Base-by-base conservation (phyloP, 2,888 invertebrate genomes). In the Apotomis capreana region DNA sequence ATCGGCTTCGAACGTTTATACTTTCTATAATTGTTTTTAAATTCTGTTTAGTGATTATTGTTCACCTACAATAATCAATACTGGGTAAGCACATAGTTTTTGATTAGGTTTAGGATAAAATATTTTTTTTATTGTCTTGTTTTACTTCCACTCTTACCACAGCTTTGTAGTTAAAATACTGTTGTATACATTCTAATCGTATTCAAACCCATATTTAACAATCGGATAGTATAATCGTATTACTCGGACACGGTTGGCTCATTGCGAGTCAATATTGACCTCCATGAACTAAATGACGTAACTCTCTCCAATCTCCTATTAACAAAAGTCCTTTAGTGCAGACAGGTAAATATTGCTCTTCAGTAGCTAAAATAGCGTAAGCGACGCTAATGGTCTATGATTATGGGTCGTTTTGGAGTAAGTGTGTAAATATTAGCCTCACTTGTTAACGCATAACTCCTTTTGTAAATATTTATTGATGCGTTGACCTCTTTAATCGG, bases 191-290 rank as follows among this genome's bases (percentile, higher is more conserved):
- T 57, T 65, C n/a, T 9, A 46, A 65, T n/a, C 15, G 37, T 55
- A 5, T 6, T 5, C 15, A 15, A 55, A 26, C 40, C 44, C 46
- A 26, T 10, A 49, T 65, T 65, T 65, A 55, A 65, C 65, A 65
- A 65, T 65, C 57, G 26, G 55, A 57, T 65, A 26, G 65, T 65
- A 65, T 65, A 65, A 65, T 65, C 65, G 55, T 65, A 65, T 65
- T 65, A 57, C 65, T 65, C 46, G 65, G 65, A 65, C 55, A 65
- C 46, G 26, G 55, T 49, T 49, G 49, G 55, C 57, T 36, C 37
- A 51, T 55, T 55, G 44, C 44, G 55, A 55, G 65, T 36, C 65
- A 65, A 65, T 65, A 65, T n/a, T n/a, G 55, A 12, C n/a, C 55
- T 15, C 44, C n/a, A 13, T 55, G 9, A 5, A 6, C 12, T 13